These are phyloP conservation scores for Fabriciana adippe DNA, from an alignment of 2,888 invertebrate species.

Conservation along the genomic window DNA sequence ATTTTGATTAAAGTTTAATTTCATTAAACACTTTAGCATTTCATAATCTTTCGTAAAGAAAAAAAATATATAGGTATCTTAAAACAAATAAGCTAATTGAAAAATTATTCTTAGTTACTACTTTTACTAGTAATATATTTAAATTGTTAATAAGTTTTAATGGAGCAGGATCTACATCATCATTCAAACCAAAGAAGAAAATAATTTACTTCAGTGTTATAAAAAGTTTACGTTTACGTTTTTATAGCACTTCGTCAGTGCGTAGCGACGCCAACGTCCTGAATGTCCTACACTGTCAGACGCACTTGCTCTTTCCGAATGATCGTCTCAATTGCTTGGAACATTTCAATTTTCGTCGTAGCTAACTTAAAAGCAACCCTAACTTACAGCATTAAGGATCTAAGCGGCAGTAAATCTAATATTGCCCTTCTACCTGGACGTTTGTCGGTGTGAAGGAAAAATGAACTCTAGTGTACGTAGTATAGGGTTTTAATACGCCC, in stretches of 20 bases:
- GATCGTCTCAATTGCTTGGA: constrained; percentile 56
- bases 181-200: constrained; percentile 1
- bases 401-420: constrained; percentile 28
- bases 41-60: too few relatives aligned
- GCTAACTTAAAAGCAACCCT: constrained; percentile 33
- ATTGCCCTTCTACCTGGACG: constrained; percentile 34
- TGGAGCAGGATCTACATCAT: not conserved
- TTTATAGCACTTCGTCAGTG: constrained; percentile 36
- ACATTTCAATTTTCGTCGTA: constrained; percentile 31
- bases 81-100: too few relatives aligned
- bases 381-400: constrained; percentile 44
- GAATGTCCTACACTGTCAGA: constrained; percentile 71
- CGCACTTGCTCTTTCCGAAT: constrained; percentile 67
- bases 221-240: constrained; percentile 24
- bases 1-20: too few relatives aligned
- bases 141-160: not conserved
- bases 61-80: too few relatives aligned
- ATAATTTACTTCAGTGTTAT: constrained; percentile 20
- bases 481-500: constrained; percentile 33
- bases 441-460: constrained; percentile 24
- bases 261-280: constrained; percentile 47
- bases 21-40: too few relatives aligned
- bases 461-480: constrained; percentile 22
- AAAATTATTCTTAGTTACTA: too few relatives aligned
- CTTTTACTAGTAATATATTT: not conserved